Conservation (phyloP, 2,888 invertebrate genomes). For the Aleiodes testaceus region DNA sequence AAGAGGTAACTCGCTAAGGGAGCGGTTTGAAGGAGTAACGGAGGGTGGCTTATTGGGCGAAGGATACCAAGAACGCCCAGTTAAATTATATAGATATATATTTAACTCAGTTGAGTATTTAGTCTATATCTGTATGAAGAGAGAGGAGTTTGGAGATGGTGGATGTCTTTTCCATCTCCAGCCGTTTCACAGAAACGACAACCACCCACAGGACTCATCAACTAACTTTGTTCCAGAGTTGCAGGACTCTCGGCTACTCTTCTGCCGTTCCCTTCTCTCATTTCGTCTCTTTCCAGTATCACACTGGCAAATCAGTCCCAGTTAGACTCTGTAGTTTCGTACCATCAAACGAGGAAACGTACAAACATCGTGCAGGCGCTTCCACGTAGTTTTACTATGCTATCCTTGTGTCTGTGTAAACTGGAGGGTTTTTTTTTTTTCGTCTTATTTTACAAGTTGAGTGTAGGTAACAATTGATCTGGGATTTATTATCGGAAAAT, state of each 20-base stretch:
- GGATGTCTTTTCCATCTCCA: slow-evolving; percentile 42
- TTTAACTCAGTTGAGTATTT: slow-evolving; percentile 31
- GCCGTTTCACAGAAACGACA: slow-evolving; percentile 49
- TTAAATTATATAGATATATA: slow-evolving; percentile 61
- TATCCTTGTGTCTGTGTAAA: not conserved
- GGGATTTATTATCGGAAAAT: not conserved
- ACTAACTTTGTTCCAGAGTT: slow-evolving; percentile 70
- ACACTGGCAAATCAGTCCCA: slow-evolving; percentile 67
- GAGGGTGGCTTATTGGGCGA: slow-evolving; percentile 46
- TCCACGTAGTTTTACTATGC: slow-evolving; percentile 18
- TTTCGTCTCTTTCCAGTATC: slow-evolving; percentile 56
- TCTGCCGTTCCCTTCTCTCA: slow-evolving; percentile 46
- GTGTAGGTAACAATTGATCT: not conserved
- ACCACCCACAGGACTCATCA: slow-evolving; percentile 70
- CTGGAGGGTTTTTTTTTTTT: not conserved
- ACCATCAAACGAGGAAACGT: slow-evolving; percentile 69
- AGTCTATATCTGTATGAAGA: slow-evolving; percentile 24
- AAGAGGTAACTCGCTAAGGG: slow-evolving; percentile 71
- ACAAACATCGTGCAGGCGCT: slow-evolving; percentile 40
- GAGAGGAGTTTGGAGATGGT: not conserved
- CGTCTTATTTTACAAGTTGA: not conserved
- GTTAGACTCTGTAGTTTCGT: slow-evolving; percentile 66
- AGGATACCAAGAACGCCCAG: slow-evolving; percentile 53
- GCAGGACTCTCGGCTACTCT: slow-evolving; percentile 62
- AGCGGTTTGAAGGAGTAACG: slow-evolving; percentile 62